Conservation (phyloP, 2,797 vertebrate species). For the Microctenopoma lineatum region DNA sequence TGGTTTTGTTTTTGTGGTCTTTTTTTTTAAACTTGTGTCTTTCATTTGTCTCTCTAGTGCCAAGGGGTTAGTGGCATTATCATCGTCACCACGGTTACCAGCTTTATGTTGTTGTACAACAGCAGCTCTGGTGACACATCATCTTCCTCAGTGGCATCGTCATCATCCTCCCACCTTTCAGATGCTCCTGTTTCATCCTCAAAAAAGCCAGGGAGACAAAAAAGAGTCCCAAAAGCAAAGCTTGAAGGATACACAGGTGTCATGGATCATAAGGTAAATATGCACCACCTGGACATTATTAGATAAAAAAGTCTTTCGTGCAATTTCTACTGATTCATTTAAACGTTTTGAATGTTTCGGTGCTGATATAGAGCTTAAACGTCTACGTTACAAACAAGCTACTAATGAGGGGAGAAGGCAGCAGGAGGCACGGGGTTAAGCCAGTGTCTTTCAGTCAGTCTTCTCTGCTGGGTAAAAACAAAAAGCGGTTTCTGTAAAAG, state of each 20-base stretch:
- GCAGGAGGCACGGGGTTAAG: neutral
- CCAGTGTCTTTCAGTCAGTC: neutral
- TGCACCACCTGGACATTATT: constrained; percentile 15
- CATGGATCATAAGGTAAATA: constrained; percentile 91
- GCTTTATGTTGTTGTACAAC: constrained; percentile 92
- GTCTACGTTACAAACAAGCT: neutral
- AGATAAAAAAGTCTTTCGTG: neutral
- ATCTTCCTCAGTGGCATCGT: constrained; percentile 20
- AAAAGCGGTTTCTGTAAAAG: neutral
- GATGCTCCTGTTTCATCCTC: constrained; percentile 27
- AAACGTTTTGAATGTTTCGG: neutral
- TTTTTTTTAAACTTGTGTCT: neutral
- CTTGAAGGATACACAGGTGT: constrained; percentile 90
- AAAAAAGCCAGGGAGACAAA: constrained; percentile 42
- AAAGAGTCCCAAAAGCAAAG: constrained; percentile 54
- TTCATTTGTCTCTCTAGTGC: constrained; percentile 80
- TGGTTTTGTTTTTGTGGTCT: constrained; percentile 1
- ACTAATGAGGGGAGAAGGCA: neutral
- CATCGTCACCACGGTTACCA: constrained; percentile 91
- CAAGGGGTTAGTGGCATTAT: constrained; percentile 91
- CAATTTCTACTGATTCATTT: neutral
- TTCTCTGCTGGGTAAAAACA: neutral
- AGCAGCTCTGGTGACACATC: constrained; percentile 74
- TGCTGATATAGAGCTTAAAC: neutral
- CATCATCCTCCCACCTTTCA: constrained; percentile 21